phyloP scores from a whole-genome alignment of 2,888 invertebrate genomes.

The Cylindroiulus punctatus region DNA sequence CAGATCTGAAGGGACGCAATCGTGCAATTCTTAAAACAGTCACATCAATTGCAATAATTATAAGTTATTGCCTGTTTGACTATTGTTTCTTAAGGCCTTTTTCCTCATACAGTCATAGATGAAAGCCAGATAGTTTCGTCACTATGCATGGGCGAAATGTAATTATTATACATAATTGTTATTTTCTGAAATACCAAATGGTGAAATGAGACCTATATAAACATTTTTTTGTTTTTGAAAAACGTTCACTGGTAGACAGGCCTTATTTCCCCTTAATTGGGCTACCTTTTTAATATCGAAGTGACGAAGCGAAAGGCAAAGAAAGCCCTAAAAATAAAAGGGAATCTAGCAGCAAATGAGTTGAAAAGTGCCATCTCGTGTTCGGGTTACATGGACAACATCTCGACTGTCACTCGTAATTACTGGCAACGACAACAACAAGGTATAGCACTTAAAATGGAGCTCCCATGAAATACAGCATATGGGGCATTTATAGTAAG shows the following conservation, averaged over 20 bases:
- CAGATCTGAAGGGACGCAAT: neutral
- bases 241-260: neutral
- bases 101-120: neutral
- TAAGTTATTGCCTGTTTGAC: neutral
- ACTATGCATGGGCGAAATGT: neutral
- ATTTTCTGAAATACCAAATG: neutral
- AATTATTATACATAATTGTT: neutral
- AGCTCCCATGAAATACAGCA: constrained; percentile 31
- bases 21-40: neutral
- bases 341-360: constrained; percentile 49
- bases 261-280: neutral
- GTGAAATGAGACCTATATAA: neutral
- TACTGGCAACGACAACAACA: constrained; percentile 50
- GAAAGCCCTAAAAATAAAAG: constrained; percentile 12
- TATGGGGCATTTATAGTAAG: constrained; percentile 38
- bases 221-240: neutral
- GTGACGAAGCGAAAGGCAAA: constrained; percentile 40
- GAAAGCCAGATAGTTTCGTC: neutral
- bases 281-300: constrained; percentile 15
- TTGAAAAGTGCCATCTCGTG: constrained; percentile 54
- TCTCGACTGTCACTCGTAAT: constrained; percentile 53
- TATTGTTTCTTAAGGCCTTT: constrained; percentile 6
- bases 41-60: constrained; percentile 36
- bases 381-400: constrained; percentile 46
- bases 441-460: constrained; percentile 50